phyloP scores from a whole-genome alignment of 2,797 vertebrate species.

The Rhabdomys pumilio region DNA sequence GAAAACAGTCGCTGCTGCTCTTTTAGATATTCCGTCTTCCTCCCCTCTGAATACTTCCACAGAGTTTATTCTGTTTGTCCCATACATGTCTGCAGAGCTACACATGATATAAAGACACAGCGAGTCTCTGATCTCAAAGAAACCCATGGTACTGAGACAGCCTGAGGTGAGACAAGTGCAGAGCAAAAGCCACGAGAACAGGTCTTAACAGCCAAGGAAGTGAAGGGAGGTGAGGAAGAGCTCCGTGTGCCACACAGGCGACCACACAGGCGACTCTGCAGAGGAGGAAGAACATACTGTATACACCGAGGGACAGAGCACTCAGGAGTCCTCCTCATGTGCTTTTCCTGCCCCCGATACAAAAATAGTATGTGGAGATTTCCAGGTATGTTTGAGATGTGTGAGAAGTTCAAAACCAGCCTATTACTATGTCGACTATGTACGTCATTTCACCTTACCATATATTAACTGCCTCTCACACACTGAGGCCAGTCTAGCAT shows the following conservation, averaged over 20 bases:
- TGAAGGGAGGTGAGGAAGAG: neutral
- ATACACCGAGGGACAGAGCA: fast-evolving
- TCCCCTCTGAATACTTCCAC: neutral
- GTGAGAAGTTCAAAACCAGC: neutral
- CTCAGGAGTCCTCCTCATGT: neutral
- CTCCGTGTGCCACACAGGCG: neutral
- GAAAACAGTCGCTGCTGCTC: neutral
- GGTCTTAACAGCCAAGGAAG: neutral
- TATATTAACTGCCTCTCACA: neutral
- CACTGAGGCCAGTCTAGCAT: too few species aligned
- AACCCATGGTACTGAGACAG: neutral
- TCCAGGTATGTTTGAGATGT: neutral
- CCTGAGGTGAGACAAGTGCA: neutral
- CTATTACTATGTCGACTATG: neutral
- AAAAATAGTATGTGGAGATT: neutral
- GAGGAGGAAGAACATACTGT: neutral
- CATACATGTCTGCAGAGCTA: neutral
- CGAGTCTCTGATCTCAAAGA: neutral
- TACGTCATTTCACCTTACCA: neutral
- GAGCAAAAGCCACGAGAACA: neutral
- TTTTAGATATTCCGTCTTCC: neutral
- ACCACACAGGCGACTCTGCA: neutral
- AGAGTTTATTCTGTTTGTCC: neutral
- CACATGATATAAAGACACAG: neutral
- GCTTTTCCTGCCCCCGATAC: neutral